phyloP scores from a whole-genome alignment of 2,113 vertebrate genomes.

The Epinephelus lanceolatus region DNA sequence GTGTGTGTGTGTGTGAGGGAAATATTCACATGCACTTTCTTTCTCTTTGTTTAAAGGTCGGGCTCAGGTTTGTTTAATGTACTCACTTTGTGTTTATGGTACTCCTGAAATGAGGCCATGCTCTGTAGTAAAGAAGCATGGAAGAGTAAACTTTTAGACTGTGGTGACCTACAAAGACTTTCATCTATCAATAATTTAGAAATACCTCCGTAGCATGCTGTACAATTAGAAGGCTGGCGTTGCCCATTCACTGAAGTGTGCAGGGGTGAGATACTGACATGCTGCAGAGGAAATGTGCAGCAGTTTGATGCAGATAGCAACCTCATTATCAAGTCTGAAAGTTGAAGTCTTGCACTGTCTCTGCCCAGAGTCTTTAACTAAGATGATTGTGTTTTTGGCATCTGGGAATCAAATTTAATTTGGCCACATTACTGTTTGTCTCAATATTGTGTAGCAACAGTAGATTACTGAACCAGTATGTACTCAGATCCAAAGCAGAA shows the following conservation, averaged over 20 bases:
- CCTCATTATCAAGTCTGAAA: constrained; percentile 1
- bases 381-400: background rate
- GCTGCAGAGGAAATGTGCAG: background rate
- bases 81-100: constrained; percentile 17
- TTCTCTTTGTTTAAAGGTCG: constrained; percentile 2
- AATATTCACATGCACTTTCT: background rate
- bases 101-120: constrained; percentile 16
- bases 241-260: background rate
- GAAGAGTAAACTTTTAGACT: background rate
- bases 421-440: background rate
- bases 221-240: background rate
- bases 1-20: background rate
- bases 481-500: background rate
- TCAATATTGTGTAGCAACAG: background rate
- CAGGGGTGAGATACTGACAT: background rate
- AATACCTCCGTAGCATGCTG: background rate
- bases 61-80: constrained; percentile 31
- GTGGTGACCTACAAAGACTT: constrained; percentile 16
- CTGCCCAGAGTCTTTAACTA: background rate
- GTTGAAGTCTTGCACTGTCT: background rate
- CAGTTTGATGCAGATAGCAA: background rate
- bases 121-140: background rate
- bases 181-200: background rate
- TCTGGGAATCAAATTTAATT: background rate
- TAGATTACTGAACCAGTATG: background rate